These are phyloP conservation scores for Temnothorax nylanderi DNA, from an alignment of 1,140 invertebrate species.

Conservation along the genomic window DNA sequence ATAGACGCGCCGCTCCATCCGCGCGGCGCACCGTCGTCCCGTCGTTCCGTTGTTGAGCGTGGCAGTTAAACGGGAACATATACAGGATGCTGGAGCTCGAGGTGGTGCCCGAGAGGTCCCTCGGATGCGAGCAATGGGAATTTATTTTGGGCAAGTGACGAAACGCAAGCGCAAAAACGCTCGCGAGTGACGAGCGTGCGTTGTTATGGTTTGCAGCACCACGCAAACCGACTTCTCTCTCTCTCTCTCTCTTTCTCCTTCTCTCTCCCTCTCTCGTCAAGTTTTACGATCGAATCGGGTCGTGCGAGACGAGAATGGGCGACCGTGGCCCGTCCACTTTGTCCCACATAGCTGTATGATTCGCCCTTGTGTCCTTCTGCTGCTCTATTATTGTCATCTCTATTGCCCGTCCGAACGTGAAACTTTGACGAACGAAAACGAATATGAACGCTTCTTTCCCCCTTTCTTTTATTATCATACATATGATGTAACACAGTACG, in stretches of 20 bases:
- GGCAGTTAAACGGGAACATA: background rate
- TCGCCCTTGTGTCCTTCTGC: background rate
- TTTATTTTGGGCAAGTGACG: constrained; percentile 95
- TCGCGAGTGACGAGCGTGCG: constrained; percentile 39
- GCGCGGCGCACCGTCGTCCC: constrained; percentile 23
- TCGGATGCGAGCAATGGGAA: constrained; percentile 98
- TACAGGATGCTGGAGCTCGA: constrained; percentile 96
- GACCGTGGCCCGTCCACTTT: background rate
- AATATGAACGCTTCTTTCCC: background rate
- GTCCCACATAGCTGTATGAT: background rate
- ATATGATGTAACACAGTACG: background rate
- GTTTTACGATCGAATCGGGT: background rate
- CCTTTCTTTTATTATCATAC: background rate
- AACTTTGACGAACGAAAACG: background rate
- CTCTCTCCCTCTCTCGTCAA: background rate
- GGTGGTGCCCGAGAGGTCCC: constrained; percentile 97
- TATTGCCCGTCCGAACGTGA: background rate
- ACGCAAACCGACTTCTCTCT: constrained; percentile 53
- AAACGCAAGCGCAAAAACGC: constrained; percentile 68
- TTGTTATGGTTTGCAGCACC: constrained; percentile 64
- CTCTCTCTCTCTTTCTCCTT: background rate
- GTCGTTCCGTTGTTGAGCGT: constrained; percentile 20
- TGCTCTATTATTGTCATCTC: background rate
- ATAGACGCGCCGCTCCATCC: constrained; percentile 71
- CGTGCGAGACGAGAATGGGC: background rate